Percentiles rank a stretch among this genome's conserved stretches.
These are phyloP conservation scores for Lochmaea capreae DNA, from an alignment of 2,888 invertebrate species.

Conservation along the genomic window DNA sequence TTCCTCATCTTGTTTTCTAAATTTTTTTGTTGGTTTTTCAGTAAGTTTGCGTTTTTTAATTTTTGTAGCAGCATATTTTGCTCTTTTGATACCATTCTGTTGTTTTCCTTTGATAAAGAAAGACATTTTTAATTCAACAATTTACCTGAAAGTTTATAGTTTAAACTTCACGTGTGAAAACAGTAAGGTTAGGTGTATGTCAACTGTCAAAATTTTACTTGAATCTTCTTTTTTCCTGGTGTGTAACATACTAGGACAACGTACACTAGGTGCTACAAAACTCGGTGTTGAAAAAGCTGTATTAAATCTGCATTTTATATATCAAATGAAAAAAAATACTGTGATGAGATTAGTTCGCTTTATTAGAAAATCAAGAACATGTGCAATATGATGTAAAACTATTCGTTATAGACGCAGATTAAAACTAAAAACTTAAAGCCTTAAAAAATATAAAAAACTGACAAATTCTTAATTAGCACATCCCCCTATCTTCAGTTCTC, in stretches of 20 bases:
- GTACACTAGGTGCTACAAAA: no score
- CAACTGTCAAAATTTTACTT: background rate
- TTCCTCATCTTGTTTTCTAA: conserved; percentile 67
- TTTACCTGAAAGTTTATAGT: background rate
- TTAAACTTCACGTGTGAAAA: conserved; percentile 29
- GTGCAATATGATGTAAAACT: conserved; percentile 38
- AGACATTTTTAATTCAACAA: conserved; percentile 51
- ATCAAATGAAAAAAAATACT: background rate
- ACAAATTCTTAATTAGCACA: conserved; percentile 71
- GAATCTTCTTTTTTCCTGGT: background rate
- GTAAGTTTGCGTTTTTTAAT: conserved; percentile 48
- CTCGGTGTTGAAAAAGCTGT: no score
- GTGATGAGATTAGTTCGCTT: conserved; percentile 17
- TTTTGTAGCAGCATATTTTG: conserved; percentile 47
- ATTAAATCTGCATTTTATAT: background rate
- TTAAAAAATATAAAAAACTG: conserved; percentile 33
- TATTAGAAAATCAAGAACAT: conserved; percentile 39
- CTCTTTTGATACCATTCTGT: conserved; percentile 47
- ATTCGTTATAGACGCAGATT: conserved; percentile 32
- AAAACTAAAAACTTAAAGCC: conserved; percentile 42
- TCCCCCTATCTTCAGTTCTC: conserved; percentile 87
- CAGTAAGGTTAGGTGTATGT: conserved; percentile 20
- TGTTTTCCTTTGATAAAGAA: conserved; percentile 60
- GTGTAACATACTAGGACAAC: no score
- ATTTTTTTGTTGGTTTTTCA: conserved; percentile 27